Evolutionary conservation across 37 sponge, comb jelly and placozoan species (phyloP), one percentile per base, ranked within the genome.

Genomic region (Theonella swinhoei): DNA sequence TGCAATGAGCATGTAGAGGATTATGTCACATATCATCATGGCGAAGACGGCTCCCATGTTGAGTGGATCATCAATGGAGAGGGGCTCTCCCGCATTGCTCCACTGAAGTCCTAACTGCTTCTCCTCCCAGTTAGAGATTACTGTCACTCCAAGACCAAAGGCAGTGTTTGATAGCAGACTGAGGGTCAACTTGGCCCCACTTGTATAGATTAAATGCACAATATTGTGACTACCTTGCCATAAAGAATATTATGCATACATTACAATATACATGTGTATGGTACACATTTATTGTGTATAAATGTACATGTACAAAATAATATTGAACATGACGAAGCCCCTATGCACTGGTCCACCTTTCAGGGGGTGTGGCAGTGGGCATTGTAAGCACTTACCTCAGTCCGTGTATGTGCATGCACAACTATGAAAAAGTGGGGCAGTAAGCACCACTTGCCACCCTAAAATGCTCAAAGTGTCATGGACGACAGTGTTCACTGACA

Each of bases 151-250:
- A 24, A 93, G 72, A 25, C 90, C 94, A 86, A 95, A 76, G 77
- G 95, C 93, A 0, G 91, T 93, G 80, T 93, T 95, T 64, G 94
- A 86, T 20, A 95, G 66, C 23, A 95, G 28, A 78, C 95, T 93
- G 40, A 68, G 26, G 7, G 75, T 71, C 11, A 90, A 24, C 72
- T 87, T 88, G 9, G 76, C 58, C n/a, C 76, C 84, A 60, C 94
- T 96, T 83, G 8, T n/a, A 29, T 24, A 65, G 11, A 33, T 29
- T 22, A 11, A 72, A 17, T 8, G 14, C 19, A 36, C 7, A 17
- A 32, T 17, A 39, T 30, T 9, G 35, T 39, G 7, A 28, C 35
- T 30, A 39, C n/a, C 42, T 19, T n/a, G n/a, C n/a, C n/a, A n/a
- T n/a, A n/a, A n/a, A n/a, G n/a, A n/a, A n/a, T n/a, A n/a, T n/a